phyloP scores from a whole-genome alignment of 2,888 invertebrate genomes.

The Digitonthophagus gazella region DNA sequence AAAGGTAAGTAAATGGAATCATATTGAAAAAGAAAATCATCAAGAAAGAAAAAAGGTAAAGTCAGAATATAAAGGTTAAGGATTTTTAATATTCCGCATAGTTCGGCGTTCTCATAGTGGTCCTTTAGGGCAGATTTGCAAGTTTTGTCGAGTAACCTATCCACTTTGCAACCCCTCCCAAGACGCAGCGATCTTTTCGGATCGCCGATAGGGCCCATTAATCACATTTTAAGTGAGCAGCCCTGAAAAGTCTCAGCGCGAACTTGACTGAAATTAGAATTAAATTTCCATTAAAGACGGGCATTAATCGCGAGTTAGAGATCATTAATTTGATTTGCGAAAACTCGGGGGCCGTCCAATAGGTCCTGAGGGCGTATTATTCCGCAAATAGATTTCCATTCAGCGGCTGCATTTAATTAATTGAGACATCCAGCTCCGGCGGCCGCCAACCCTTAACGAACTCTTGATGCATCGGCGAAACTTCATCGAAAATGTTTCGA shows the following conservation, averaged over 20 bases:
- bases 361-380: not conserved
- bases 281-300: not conserved
- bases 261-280: not conserved
- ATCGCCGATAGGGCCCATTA: not conserved
- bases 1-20: no score
- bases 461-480: constrained; percentile 5
- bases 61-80: no score
- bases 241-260: not conserved
- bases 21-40: no score
- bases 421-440: not conserved
- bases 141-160: no score
- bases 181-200: not conserved
- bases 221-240: not conserved
- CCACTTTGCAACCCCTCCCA: no score
- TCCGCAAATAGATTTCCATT: constrained; percentile 15
- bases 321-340: not conserved
- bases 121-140: no score
- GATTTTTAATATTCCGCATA: not conserved
- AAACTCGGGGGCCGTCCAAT: not conserved
- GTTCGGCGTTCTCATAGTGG: no score
- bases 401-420: constrained; percentile 9
- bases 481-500: constrained; percentile 17
- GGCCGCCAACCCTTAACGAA: constrained; percentile 2
- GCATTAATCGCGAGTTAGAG: not conserved
- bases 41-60: no score